phyloP scores from a whole-genome alignment of 2,113 vertebrate species.

The Sakesphorus luctuosus region DNA sequence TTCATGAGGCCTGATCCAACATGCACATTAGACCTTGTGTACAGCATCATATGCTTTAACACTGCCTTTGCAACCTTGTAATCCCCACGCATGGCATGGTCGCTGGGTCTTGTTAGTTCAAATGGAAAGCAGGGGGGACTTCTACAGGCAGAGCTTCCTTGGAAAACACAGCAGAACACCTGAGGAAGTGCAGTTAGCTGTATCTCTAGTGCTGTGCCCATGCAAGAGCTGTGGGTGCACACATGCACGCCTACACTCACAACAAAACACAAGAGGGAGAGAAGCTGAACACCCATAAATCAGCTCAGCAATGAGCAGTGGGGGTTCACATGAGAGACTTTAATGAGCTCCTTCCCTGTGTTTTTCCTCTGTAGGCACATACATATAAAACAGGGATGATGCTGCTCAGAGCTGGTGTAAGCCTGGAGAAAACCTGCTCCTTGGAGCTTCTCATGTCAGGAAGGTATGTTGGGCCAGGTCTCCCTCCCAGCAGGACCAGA shows the following conservation, averaged over 20 bases:
- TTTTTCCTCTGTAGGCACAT: fast-evolving
- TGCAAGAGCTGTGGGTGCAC: background rate
- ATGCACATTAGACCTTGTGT: constrained; percentile 37
- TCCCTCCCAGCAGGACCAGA: fast-evolving
- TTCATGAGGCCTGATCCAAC: constrained; percentile 63
- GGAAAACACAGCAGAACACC: background rate
- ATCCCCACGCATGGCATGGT: background rate
- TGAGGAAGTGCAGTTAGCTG: background rate
- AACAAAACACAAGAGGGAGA: background rate
- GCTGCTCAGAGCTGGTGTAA: background rate
- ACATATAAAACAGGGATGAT: background rate
- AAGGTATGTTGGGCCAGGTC: background rate
- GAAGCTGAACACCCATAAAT: background rate
- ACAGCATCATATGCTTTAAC: constrained; percentile 15
- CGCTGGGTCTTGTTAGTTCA: background rate
- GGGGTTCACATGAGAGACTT: background rate
- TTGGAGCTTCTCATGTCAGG: background rate
- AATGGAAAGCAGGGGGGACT: background rate
- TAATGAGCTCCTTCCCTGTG: background rate
- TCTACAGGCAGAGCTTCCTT: background rate
- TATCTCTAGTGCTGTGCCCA: background rate
- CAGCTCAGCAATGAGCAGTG: background rate
- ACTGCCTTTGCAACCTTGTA: constrained; percentile 34
- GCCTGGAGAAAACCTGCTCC: background rate
- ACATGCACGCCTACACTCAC: background rate